These are phyloP conservation scores for Gallinago nigripennis DNA, from an alignment of 2,797 vertebrate species.

Conservation along the genomic window DNA sequence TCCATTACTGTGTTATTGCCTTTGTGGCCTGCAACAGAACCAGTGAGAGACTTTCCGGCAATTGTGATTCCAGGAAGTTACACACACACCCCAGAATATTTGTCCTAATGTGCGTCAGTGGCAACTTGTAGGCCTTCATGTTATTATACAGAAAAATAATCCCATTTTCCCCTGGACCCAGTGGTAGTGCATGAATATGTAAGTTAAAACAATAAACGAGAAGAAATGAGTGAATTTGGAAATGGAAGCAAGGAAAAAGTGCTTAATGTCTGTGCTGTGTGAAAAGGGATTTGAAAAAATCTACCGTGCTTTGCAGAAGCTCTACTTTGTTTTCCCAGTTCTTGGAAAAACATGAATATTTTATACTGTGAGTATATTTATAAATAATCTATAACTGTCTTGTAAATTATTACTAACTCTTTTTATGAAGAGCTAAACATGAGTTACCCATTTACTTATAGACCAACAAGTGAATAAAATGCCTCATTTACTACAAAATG, in stretches of 20 bases:
- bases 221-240: not conserved
- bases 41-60: not conserved
- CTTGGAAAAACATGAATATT: constrained; percentile 42
- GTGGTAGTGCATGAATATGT: not conserved
- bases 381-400: constrained; percentile 19
- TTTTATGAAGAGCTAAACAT: constrained; percentile 6
- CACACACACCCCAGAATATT: not conserved
- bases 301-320: not conserved
- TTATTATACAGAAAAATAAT: not conserved
- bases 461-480: constrained; percentile 7
- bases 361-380: not conserved
- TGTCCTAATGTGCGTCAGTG: not conserved
- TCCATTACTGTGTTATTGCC: not conserved
- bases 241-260: not conserved
- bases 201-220: not conserved
- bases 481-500: not conserved
- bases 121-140: not conserved
- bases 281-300: not conserved
- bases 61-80: not conserved
- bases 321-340: not conserved
- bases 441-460: not conserved
- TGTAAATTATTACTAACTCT: constrained; percentile 45
- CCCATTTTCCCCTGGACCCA: not conserved
- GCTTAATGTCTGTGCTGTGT: not conserved
- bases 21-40: not conserved